A percentile compares a stretch with the other conserved stretches of the same genome.
Evolutionary conservation across 1,140 invertebrate genomes (phyloP).

Genomic region (Drosophila carrolli): DNA sequence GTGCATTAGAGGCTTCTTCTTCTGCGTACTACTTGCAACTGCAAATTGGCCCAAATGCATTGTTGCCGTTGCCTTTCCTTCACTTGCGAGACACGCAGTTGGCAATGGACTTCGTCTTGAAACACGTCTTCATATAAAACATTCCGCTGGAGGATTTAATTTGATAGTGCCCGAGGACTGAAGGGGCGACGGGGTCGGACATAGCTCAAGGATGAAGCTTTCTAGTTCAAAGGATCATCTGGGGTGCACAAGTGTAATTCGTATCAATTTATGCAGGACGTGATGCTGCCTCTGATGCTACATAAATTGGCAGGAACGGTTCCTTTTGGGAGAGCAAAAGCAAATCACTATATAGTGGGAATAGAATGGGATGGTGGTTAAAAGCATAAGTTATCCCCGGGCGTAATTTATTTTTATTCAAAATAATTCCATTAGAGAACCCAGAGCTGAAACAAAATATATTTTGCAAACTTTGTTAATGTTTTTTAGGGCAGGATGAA

Average conservation of each 20-base stretch:
- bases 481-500: too few relatives aligned
- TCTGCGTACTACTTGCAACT: conserved; percentile 7
- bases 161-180: conserved; percentile 22
- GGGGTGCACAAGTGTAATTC: conserved; percentile 48
- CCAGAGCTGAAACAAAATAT: not conserved
- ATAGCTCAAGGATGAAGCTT: conserved; percentile 21
- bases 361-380: conserved; percentile 2
- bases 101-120: conserved; percentile 3
- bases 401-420: conserved; percentile 15
- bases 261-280: conserved; percentile 65
- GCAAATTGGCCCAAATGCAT: conserved; percentile 39
- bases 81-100: conserved; percentile 16
- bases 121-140: conserved; percentile 26
- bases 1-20: conserved; percentile 18
- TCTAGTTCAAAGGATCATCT: conserved; percentile 43
- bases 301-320: conserved; percentile 39
- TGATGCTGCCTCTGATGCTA: conserved; percentile 42
- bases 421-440: conserved; percentile 23
- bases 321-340: not conserved
- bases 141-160: conserved; percentile 47
- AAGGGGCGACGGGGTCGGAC: not conserved
- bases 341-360: not conserved
- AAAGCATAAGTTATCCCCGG: not conserved
- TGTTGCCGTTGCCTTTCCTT: conserved; percentile 15
- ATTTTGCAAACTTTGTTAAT: too few relatives aligned